A percentile compares a stretch with the other conserved stretches of the same genome.
These are phyloP conservation scores for Agapetus fuscipes DNA, from an alignment of 2,888 invertebrate species.

Conservation along the genomic window DNA sequence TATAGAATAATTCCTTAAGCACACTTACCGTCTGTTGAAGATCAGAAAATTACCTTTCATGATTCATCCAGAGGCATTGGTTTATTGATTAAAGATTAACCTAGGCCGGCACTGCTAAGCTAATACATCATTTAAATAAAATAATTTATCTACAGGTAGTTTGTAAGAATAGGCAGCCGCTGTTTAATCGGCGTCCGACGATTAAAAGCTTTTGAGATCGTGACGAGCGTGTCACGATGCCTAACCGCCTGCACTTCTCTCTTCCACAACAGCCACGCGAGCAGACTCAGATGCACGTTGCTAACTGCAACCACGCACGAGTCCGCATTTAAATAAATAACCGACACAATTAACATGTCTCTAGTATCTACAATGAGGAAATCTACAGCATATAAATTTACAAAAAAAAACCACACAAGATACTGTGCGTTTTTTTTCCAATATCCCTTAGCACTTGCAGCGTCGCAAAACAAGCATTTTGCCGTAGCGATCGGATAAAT, in stretches of 20 bases:
- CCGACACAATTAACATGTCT: slow-evolving; percentile 1
- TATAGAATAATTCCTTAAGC: too few relatives aligned
- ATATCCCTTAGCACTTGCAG: too few relatives aligned
- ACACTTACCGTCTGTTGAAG: slow-evolving; percentile 11
- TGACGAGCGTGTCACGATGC: slow-evolving; percentile 18
- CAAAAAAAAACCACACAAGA: too few relatives aligned
- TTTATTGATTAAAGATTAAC: slow-evolving; percentile 5
- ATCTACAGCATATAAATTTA: slow-evolving; percentile 1
- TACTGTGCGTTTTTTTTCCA: too few relatives aligned
- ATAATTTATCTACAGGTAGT: slow-evolving; percentile 14
- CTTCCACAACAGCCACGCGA: too few relatives aligned
- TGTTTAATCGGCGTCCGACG: slow-evolving; percentile 9
- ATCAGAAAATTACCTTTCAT: slow-evolving; percentile 47
- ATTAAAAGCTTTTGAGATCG: slow-evolving; percentile 18
- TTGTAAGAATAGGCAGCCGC: slow-evolving; percentile 10
- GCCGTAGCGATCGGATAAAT: too few relatives aligned
- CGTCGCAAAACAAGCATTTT: too few relatives aligned
- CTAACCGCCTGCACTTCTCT: slow-evolving; percentile 14
- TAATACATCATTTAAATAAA: slow-evolving; percentile 16
- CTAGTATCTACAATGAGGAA: slow-evolving; percentile 2
- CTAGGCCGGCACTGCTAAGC: slow-evolving; percentile 9
- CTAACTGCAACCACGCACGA: slow-evolving; percentile 16
- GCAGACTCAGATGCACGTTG: slow-evolving; percentile 12
- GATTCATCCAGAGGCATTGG: slow-evolving; percentile 44
- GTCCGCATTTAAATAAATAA: slow-evolving; percentile 2